phyloP scores from a whole-genome alignment of 2,113 vertebrate species.

The Greenwoodochromis staneri region DNA sequence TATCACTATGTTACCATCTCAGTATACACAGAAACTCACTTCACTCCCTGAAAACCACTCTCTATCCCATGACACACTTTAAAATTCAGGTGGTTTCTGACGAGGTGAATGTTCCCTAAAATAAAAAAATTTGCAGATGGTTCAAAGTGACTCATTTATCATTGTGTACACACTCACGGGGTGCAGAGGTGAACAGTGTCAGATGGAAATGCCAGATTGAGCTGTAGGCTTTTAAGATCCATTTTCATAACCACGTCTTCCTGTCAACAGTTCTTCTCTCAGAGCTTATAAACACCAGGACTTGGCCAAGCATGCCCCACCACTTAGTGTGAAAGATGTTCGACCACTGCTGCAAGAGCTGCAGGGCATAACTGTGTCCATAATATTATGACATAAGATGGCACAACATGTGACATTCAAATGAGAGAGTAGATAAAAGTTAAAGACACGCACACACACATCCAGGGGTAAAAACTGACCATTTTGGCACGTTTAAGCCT shows the following conservation, averaged over 20 bases:
- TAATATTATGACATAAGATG: background rate
- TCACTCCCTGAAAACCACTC: background rate
- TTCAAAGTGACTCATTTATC: constrained; percentile 32
- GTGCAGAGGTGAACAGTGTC: background rate
- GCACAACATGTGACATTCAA: background rate
- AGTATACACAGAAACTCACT: background rate
- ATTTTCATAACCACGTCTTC: constrained; percentile 27
- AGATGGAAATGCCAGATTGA: constrained; percentile 4
- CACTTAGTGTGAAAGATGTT: background rate
- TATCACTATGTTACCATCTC: background rate
- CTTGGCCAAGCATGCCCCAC: background rate
- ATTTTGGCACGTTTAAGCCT: background rate
- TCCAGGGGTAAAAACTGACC: fast-evolving
- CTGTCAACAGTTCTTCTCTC: constrained; percentile 12
- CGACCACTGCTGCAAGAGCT: background rate
- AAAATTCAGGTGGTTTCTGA: constrained; percentile 14
- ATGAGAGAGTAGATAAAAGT: background rate
- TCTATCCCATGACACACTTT: background rate
- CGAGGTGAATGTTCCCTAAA: background rate
- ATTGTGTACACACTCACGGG: constrained; percentile 11
- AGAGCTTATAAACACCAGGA: constrained; percentile 14
- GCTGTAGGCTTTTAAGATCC: constrained; percentile 34
- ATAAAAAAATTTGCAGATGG: background rate
- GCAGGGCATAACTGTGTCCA: background rate
- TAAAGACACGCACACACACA: background rate